A percentile compares a stretch with the other conserved stretches of the same genome.
Evolutionary conservation across 2,888 invertebrate genomes (phyloP).

Genomic region (Trichogramma evanescens): DNA sequence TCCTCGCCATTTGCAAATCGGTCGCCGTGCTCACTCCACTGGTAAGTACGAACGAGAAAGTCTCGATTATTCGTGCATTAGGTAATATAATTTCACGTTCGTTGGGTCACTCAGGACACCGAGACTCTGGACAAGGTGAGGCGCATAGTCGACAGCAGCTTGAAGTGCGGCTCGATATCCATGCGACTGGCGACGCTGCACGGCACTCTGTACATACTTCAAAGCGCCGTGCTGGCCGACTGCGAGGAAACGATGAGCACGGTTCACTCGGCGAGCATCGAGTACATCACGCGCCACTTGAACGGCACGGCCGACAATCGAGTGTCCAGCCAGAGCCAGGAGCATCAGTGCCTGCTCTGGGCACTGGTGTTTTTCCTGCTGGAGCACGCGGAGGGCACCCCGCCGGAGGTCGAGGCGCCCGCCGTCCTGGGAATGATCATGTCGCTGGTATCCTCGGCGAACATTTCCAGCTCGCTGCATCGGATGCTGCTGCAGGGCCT

Average conservation of each 20-base stretch:
- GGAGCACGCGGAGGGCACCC: slow-evolving; percentile 63
- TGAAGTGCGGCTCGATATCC: slow-evolving; percentile 58
- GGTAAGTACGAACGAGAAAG: slow-evolving; percentile 38
- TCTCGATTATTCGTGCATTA: not conserved
- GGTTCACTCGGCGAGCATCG: slow-evolving; percentile 50
- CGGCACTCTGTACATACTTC: slow-evolving; percentile 61
- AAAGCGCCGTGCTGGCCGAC: slow-evolving; percentile 51
- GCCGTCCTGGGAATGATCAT: slow-evolving; percentile 56
- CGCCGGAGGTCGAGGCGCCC: slow-evolving; percentile 54
- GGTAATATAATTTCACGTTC: not conserved
- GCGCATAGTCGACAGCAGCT: slow-evolving; percentile 54
- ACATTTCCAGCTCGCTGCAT: slow-evolving; percentile 48
- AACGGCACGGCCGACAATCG: slow-evolving; percentile 25
- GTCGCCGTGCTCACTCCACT: slow-evolving; percentile 57
- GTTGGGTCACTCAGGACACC: slow-evolving; percentile 46
- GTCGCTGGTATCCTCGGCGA: slow-evolving; percentile 43
- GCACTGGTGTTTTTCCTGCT: slow-evolving; percentile 68
- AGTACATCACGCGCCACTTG: slow-evolving; percentile 52
- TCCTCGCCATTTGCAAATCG: slow-evolving; percentile 62
- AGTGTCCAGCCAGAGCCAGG: slow-evolving; percentile 46
- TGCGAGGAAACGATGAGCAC: slow-evolving; percentile 51
- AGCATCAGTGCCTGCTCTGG: slow-evolving; percentile 67
- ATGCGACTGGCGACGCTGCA: slow-evolving; percentile 60
- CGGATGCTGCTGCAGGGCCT: slow-evolving; percentile 55
- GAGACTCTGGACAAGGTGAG: slow-evolving; percentile 57